Evolutionary conservation across 2,113 vertebrate species (phyloP).

Genomic region (Coptodon rendalli): DNA sequence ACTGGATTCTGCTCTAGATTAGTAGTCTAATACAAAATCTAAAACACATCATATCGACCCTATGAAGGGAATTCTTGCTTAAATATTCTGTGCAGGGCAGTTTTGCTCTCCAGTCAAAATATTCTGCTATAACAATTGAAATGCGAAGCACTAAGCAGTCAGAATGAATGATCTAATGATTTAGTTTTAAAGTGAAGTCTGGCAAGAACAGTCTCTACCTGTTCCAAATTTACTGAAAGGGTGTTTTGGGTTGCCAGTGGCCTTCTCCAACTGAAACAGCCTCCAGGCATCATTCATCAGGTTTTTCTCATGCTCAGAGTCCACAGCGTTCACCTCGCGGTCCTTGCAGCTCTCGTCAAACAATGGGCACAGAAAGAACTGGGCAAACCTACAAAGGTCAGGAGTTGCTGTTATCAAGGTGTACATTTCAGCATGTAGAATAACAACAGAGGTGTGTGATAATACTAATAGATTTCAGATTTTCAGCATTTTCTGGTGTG

Average conservation of each 20-base stretch:
- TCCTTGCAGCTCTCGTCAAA: constrained; percentile 99
- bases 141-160: neutral
- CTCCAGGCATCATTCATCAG: constrained; percentile 98
- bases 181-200: neutral
- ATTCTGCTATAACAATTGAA: too few relatives aligned
- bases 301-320: constrained; percentile 98
- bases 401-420: neutral
- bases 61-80: too few relatives aligned
- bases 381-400: constrained; percentile 81
- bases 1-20: neutral
- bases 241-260: constrained; percentile 90
- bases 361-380: constrained; percentile 95
- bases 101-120: too few relatives aligned
- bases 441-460: neutral
- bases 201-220: constrained; percentile 71
- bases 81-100: too few relatives aligned
- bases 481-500: neutral
- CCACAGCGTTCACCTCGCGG: constrained; percentile 95
- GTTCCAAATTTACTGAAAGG: constrained; percentile 99
- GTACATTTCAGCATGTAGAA: neutral
- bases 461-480: neutral
- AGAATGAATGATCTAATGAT: neutral
- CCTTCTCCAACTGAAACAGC: constrained; percentile 95
- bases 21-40: neutral
- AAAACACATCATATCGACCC: too few relatives aligned